phyloP scores from a whole-genome alignment of 2,888 invertebrate genomes.

The Drosophila robusta region DNA sequence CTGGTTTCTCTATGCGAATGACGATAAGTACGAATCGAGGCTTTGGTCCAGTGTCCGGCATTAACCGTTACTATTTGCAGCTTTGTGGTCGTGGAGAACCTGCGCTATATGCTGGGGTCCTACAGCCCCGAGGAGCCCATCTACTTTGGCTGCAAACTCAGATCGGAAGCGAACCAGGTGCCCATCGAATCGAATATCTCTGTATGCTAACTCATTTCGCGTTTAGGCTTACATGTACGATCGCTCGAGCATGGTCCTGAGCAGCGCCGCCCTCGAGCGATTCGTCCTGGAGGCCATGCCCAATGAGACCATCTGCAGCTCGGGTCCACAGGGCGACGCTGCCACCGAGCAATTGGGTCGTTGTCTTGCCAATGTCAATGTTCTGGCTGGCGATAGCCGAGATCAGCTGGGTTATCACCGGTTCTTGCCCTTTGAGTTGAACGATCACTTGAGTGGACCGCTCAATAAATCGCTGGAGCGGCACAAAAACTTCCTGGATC shows the following conservation, averaged over 20 bases:
- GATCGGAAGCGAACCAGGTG: conserved; percentile 86
- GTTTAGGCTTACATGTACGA: conserved; percentile 93
- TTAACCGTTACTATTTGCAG: conserved; percentile 84
- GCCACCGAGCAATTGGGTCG: conserved; percentile 86
- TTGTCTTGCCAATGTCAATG: conserved; percentile 92
- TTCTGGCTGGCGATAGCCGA: conserved; percentile 94
- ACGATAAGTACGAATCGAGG: conserved; percentile 91
- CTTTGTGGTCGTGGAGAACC: conserved; percentile 96
- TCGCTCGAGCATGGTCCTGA: conserved; percentile 96
- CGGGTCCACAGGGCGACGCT: conserved; percentile 84
- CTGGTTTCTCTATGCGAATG: conserved; percentile 98
- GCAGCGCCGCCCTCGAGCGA: conserved; percentile 90
- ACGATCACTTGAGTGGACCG: conserved; percentile 15
- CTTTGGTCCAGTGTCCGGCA: background rate
- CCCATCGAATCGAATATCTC: conserved; percentile 28
- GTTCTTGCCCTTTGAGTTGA: conserved; percentile 58
- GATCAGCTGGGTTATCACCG: conserved; percentile 86
- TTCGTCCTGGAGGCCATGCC: conserved; percentile 91
- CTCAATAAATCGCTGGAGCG: conserved; percentile 40
- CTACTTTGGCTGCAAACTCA: conserved; percentile 96
- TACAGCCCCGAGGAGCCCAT: conserved; percentile 90
- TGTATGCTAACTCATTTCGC: background rate
- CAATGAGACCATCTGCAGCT: conserved; percentile 85
- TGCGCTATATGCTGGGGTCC: conserved; percentile 92
- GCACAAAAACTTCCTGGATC: conserved; percentile 41